Evolutionary conservation across 2,113 vertebrate species (phyloP), one percentile per base, ranked within the genome.

Genomic region (Archilochus colubris): DNA sequence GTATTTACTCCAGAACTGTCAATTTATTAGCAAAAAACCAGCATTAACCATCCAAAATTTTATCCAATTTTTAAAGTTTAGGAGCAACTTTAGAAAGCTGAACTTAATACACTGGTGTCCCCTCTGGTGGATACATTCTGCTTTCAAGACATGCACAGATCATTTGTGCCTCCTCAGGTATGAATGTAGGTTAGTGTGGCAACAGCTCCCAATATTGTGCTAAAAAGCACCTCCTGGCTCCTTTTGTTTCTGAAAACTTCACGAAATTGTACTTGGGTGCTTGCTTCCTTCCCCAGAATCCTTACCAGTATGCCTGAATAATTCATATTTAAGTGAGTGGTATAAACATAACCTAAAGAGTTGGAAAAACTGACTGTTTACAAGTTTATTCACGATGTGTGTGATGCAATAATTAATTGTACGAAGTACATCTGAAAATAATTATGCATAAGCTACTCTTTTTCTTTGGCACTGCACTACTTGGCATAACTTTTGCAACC

Each of bases 401-500:
- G 22, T 3, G 31, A 38, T 30, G 46, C 10, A 76, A 46, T 55
- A 73, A 93, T 68, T 81, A 84, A 76, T 9, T 69, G n/a, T 5
- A 88, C 31, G 31, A 78, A 92, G 46, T 22, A 82, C 46, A 85
- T 54, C 54, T 73, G 78, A 51, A 33, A 91, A 69, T 46, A 72
- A 76, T 84, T 79, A 73, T 1, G 5, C 10, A 43, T 30, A 20
- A 72, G 28, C 27, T 12, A 79, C 30, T 10, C 6, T 8, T 93
- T 72, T 66, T 83, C 82, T 76, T 44, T 72, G 79, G 82, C 88
- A 86, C 18, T n/a, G 63, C 55, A 64, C 30, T 12, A 72, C 36
- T 89, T 85, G 73, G 64, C 85, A 88, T 6, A 12, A n/a, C 3
- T 82, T 85, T 46, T 69, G 53, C 66, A 91, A 89, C 75, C 74